Base-by-base conservation (phyloP, 2,888 invertebrate genomes). In the Trachelus iudaicus region DNA sequence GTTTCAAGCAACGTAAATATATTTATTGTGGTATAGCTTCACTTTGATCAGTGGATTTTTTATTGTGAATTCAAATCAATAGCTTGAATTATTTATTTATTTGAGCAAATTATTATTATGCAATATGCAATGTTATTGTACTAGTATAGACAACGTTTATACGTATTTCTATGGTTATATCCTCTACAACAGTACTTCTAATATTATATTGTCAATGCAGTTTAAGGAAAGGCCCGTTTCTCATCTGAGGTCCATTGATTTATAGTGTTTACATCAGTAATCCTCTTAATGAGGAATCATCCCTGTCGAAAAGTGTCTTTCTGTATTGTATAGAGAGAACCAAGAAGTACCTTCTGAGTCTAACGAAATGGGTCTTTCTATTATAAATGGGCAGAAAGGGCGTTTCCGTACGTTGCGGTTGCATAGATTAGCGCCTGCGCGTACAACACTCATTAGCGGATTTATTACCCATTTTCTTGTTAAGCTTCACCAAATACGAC, bases 371-470 rank as follows among this genome's bases (percentile, higher is more conserved):
- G 71, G 74, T 73, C 69, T 69, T 56, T 34, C 35, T 31, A 33
- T 37, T 69, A 34, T 69, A 74, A 73, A 77, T 76, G 73, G 30
- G 30, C 76, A 34, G 34, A 37, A 31, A 71, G 73, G 76, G 13
- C 69, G 37, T 73, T 69, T 37, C 40, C 76, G 69, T 4, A 76
- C 79, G 77, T 87, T 87, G 87, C 79, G 87, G 87, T 89, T 85
- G 85, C 84, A 88, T 86, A 87, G 87, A 89, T 89, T 89, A 89
- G 84, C 88, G 86, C 85, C 82, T 87, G 84, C 83, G 85, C 87
- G 83, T 69, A 85, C 85, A 88, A 87, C 85, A 86, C 83, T 89
- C 87, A 88, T 89, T 90, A 90, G 85, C 84, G 86, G 83, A 88
- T 90, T 89, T 89, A 87, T 87, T 87, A 80, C 83, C 84, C 81